Evolutionary conservation across 2,888 invertebrate species (phyloP).

Genomic region (Saturnia japonica): DNA sequence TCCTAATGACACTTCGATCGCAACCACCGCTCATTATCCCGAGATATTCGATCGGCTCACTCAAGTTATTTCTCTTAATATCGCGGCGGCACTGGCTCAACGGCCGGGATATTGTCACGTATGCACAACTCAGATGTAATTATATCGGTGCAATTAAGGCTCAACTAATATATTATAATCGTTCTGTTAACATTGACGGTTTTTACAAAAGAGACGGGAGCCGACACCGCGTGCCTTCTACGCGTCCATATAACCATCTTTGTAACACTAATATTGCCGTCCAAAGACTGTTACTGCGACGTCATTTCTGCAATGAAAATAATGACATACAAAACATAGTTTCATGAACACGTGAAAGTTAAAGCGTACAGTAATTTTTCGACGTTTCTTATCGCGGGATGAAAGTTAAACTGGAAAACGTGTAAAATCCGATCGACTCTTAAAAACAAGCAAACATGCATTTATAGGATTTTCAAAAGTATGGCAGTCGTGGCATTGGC

Average conservation of each 20-base stretch:
- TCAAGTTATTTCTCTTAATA: conserved; percentile 79
- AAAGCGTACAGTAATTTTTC: not conserved
- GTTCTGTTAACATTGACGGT: conserved; percentile 73
- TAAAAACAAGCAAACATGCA: too few species aligned
- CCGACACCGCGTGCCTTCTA: conserved; percentile 60
- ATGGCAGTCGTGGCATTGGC: too few species aligned
- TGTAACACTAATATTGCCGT: conserved; percentile 7
- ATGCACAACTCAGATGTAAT: conserved; percentile 72
- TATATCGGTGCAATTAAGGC: conserved; percentile 80
- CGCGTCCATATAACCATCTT: conserved; percentile 40
- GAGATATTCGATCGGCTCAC: conserved; percentile 75
- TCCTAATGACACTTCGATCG: conserved; percentile 81
- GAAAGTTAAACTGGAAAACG: too few species aligned
- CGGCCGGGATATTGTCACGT: conserved; percentile 80
- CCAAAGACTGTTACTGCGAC: conserved; percentile 1
- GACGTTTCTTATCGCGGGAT: too few species aligned
- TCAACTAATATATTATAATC: conserved; percentile 82
- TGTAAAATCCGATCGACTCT: too few species aligned
- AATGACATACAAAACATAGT: not conserved
- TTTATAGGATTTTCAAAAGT: too few species aligned
- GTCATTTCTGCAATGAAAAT: conserved; percentile 1
- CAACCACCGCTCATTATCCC: conserved; percentile 76
- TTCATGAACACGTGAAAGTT: not conserved
- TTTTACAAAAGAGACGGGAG: conserved; percentile 68
- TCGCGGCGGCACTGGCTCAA: conserved; percentile 65